Evolutionary conservation across 2,113 vertebrate genomes (phyloP), one percentile per base, ranked within the genome.

Genomic region (Gila orcuttii): DNA sequence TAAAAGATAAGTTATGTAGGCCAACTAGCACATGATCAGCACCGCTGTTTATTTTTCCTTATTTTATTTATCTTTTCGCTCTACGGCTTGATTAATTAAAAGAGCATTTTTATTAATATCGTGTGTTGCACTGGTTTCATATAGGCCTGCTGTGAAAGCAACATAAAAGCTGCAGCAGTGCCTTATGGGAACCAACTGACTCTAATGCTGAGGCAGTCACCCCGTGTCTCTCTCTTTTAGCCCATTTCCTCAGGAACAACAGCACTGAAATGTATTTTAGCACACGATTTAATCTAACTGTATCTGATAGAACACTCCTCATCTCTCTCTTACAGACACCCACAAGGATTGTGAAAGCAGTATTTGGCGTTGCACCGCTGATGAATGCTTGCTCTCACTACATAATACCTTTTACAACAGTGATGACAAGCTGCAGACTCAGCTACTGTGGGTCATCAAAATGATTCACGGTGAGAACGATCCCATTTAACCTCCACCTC

Each of bases 401-500:
- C 88, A 91, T 93, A 92, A 94, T 94, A 90, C 85, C 89, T 92
- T 93, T 92, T 91, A 93, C 89, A 93, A 92, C 87, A 84, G 87
- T 86, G 90, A 79, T 86, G 91, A 92, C 91, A 93, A 92, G 90
- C 92, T 94, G 94, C 93, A 92, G 92, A 94, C 90, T 94, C 94
- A 94, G 93, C 93, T 91, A 91, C 36, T 33, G 88, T 64, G 84
- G 93, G 90, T 93, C 93, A 93, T 93, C 91, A 92, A 90, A 94
- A 93, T 89, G 92, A 94, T 93, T 94, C 92, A 93, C 92, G 92
- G 66, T 55, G 90, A 87, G 89, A 94, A 92, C 88, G 93, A 94
- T 93, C 91, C 92, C 93, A 94, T 94, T 94, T 94, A 95, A 93
- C 93, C 93, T 90, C 83, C 87, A 92, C 91, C 92, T 92, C 88